These are phyloP conservation scores for Pelmatolapia mariae DNA, from an alignment of 2,113 vertebrate species.

Conservation along the genomic window DNA sequence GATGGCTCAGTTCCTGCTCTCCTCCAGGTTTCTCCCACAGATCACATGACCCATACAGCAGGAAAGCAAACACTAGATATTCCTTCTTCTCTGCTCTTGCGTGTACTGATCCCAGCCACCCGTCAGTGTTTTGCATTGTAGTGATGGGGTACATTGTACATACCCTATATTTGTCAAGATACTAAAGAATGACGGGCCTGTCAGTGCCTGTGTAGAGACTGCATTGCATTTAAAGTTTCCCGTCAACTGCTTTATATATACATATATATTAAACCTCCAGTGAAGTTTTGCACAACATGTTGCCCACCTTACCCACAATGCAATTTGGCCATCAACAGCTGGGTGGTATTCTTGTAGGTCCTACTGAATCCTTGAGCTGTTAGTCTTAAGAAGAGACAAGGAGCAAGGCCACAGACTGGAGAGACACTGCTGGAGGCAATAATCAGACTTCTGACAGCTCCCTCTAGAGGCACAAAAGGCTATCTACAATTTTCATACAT, in stretches of 20 bases:
- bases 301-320: not conserved
- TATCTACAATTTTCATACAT: not conserved
- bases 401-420: not conserved
- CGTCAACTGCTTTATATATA: not conserved
- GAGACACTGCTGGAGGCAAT: not conserved
- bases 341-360: not conserved
- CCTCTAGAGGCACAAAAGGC: not conserved
- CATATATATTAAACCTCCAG: not conserved
- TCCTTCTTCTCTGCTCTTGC: not conserved
- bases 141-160: not conserved
- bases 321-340: not conserved
- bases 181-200: not conserved
- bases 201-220: not conserved
- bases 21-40: not conserved
- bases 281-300: not conserved
- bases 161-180: not conserved
- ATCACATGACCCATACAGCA: conserved; percentile 35
- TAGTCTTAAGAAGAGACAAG: not conserved
- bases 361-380: not conserved
- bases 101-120: not conserved
- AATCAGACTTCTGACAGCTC: not conserved
- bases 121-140: not conserved
- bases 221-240: not conserved
- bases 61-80: not conserved
- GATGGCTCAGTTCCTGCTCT: conserved; percentile 34